Base-by-base conservation (phyloP, 2,797 vertebrate species). In the Halcyon badia region DNA sequence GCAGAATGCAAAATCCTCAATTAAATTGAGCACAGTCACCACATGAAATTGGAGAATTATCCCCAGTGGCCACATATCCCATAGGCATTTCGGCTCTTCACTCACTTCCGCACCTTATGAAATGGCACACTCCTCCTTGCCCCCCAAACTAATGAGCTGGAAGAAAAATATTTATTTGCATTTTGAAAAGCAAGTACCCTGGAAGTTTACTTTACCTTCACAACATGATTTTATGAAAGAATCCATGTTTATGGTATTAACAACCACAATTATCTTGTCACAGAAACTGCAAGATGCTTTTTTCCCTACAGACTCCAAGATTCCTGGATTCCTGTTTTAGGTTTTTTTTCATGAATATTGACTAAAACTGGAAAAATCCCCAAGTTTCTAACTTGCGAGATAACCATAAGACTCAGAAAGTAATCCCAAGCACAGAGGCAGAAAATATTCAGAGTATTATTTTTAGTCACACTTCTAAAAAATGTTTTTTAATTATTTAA, bases 101-200 rank as follows among this genome's bases (percentile, higher is more conserved):
- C 37, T 68, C 33, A 58, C 18, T 46, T 62, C 42, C 56, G 46
- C 39, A n/a, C 41, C 57, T 37, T 52, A 65, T 31, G 33, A 94
- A 89, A 14, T 9, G 26, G 24, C 2, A 1, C 1, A 0, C 15
- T 6, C n/a, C 28, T 77, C 41, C 31, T 49, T 0, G 0, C 5
- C 42, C 35, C 30, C 13, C 46, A 65, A 56, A 44, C 5, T 18
- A 49, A 48, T 19, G 18, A 54, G 58, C 6, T 58, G 25, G 31
- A 65, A 64, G 46, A 73, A 64, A 72, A 76, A 22, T 17, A 46
- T 25, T 69, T 76, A 42, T n/a, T 28, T 73, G 35, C 16, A 14
- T 22, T 49, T 58, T 20, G 22, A 35, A 78, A 77, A 82, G n/a
- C 44, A 82, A 48, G 30, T 20, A 64, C 41, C 31, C 60, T 73